Conservation (phyloP, 2,113 vertebrate genomes). For the Salvelinus sp. region DNA sequence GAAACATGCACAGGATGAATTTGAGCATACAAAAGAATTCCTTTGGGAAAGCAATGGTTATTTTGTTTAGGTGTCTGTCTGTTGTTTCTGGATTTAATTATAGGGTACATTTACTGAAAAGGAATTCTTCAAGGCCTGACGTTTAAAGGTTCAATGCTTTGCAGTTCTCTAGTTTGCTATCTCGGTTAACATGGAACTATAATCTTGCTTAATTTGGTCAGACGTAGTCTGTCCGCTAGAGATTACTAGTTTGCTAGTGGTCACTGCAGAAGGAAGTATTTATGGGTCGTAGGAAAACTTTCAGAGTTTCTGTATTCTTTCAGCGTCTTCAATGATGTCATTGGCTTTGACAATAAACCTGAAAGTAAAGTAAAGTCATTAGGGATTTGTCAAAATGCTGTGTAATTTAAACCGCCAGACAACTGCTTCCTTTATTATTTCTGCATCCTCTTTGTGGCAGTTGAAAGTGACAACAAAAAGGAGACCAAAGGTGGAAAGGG, state of each 20-base stretch:
- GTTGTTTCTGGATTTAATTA: no score
- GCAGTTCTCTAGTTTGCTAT: no score
- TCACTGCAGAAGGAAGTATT: background rate
- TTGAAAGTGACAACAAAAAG: slow-evolving; percentile 73
- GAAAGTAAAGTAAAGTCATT: background rate
- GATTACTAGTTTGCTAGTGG: background rate
- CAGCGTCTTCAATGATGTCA: slow-evolving; percentile 20
- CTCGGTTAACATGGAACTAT: no score
- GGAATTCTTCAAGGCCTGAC: no score
- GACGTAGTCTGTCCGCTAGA: no score
- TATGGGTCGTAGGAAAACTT: background rate
- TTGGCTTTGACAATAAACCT: slow-evolving; percentile 36
- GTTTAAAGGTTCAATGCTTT: no score
- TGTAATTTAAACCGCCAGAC: slow-evolving; percentile 44
- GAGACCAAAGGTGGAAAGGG: slow-evolving; percentile 64
- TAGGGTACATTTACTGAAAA: no score
- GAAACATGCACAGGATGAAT: slow-evolving; percentile 40
- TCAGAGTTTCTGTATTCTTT: background rate
- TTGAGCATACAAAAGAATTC: slow-evolving; percentile 25
- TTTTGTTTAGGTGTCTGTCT: background rate
- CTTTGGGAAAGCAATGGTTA: slow-evolving; percentile 21
- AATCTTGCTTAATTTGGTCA: no score
- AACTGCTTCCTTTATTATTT: slow-evolving; percentile 46
- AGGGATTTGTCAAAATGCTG: slow-evolving; percentile 31
- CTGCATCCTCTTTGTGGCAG: slow-evolving; percentile 61